Evolutionary conservation across 2,113 vertebrate genomes (phyloP).

Genomic region (Ceyx margarethae): DNA sequence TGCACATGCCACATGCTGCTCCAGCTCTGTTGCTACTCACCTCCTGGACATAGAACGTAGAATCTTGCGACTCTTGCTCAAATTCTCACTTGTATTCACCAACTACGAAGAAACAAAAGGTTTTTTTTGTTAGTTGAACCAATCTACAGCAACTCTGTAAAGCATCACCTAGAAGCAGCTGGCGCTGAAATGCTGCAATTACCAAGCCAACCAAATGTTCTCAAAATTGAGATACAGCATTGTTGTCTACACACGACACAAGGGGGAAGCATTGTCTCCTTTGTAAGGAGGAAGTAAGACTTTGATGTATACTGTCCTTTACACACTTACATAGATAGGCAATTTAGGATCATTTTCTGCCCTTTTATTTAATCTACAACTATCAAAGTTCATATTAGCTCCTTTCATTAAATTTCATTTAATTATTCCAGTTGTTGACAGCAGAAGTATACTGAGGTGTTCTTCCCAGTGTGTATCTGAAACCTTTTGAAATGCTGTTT

Average conservation of each 20-base stretch:
- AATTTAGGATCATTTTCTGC: neutral
- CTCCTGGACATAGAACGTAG: constrained; percentile 90
- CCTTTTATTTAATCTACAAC: neutral
- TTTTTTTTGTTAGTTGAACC: neutral
- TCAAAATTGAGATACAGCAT: neutral
- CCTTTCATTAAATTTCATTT: neutral
- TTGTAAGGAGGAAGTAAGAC: neutral
- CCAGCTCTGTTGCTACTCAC: constrained; percentile 72
- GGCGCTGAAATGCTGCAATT: neutral
- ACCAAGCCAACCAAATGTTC: neutral
- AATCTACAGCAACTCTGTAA: neutral
- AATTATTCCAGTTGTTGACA: neutral
- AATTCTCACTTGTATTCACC: constrained; percentile 90
- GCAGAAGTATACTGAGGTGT: neutral
- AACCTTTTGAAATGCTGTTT: neutral
- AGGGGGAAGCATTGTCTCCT: neutral
- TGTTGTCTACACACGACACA: neutral
- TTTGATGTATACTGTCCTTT: neutral
- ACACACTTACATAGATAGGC: neutral
- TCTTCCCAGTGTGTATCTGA: neutral
- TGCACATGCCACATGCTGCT: fast-evolving
- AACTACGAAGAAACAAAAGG: constrained; percentile 75
- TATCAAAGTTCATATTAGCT: neutral
- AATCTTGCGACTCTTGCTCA: constrained; percentile 91
- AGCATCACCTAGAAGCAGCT: neutral